These are phyloP conservation scores for Xerus inauris DNA, from an alignment of 2,113 vertebrate species.

Conservation along the genomic window DNA sequence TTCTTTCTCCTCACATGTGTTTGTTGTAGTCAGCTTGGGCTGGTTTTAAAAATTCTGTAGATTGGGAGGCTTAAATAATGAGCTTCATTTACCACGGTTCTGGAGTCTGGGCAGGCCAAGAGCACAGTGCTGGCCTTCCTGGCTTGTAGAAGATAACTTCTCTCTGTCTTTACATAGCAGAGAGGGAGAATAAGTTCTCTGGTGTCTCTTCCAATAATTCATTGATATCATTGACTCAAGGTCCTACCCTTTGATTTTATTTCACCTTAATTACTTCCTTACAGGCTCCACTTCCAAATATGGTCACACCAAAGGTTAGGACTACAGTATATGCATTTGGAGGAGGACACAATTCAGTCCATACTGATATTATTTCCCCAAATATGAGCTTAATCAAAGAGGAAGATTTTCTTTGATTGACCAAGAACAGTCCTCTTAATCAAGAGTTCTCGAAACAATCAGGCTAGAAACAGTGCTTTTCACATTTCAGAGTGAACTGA, in stretches of 20 bases:
- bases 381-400: neutral
- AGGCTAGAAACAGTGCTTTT: neutral
- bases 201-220: neutral
- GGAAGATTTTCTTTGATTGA: neutral
- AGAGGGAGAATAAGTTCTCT: neutral
- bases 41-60: neutral
- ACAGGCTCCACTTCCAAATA: neutral
- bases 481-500: neutral
- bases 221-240: too few species aligned
- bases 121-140: neutral
- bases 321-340: neutral
- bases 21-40: too few species aligned
- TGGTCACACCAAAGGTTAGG: neutral
- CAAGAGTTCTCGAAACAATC: neutral
- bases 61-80: neutral
- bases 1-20: neutral
- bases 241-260: neutral
- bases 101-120: neutral
- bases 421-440: neutral
- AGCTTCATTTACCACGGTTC: neutral
- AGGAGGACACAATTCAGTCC: neutral
- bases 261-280: neutral
- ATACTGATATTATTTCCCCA: neutral
- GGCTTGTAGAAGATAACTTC: neutral
- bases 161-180: neutral